Evolutionary conservation across 2,888 invertebrate genomes (phyloP), one percentile per base, ranked within the genome.

Genomic region (Drosophila setosimentum): DNA sequence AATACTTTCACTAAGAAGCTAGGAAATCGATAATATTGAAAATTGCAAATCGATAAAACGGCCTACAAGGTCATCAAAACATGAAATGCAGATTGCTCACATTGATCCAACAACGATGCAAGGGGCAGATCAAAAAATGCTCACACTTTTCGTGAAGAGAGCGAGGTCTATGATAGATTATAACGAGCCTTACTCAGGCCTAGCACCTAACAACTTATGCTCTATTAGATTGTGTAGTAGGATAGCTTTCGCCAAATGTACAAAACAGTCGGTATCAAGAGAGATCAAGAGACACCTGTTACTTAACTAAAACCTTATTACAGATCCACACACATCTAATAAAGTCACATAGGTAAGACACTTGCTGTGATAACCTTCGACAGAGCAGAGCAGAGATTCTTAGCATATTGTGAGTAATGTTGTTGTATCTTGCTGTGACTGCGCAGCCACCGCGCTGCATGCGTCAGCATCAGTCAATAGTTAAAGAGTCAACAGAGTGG

Each of bases 361-460:
- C 69, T 64, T 53, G 69, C 60, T 69, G 59, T 21, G 50, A 49
- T 69, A 74, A 64, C 75, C 75, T 75, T 66, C 70, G 54, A 6
- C 27, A 3, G n/a, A 30, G 30, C 40, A 24, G 30, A 24, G 53
- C 37, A 30, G 21, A 21, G 45, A 16, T 63, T 48, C 35, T 68
- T 58, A 35, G 76, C 76, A 72, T 72, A 76, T 21, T 27, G 57
- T 76, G 73, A 76, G 35, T 68, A 76, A 72, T 67, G 21, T 67
- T 40, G 63, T 50, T 62, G 45, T 57, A 29, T 21, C 30, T 48
- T 48, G 57, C 35, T 33, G 62, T 63, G 48, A 49, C 57, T 49
- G 51, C 64, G 60, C 68, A 57, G 74, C 48, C 13, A 53, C 49
- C 7, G 59, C 60, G 60, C 64, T 72, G 73, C 65, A 53, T 70